Base-by-base conservation (phyloP, 2,888 invertebrate species). In the Hoplodrina blanda region DNA sequence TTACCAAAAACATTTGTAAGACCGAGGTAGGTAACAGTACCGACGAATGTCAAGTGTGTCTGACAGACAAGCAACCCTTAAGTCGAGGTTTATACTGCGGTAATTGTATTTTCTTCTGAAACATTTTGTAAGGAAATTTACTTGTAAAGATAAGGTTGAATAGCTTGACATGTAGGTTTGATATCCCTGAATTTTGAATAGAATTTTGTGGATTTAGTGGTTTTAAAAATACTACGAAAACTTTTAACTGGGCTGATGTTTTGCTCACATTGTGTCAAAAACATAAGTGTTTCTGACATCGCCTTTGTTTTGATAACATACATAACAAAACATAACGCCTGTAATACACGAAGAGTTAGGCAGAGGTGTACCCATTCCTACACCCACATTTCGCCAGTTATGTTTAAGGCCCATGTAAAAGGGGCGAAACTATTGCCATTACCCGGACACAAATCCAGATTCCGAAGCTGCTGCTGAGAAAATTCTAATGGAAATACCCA, bases 31-130 rank as follows among this genome's bases (percentile, higher is more conserved):
- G 8, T 67, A 82, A 80, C 54, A 62, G 57, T 55, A 69, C 52
- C 25, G 60, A 70, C 56, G 60, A 67, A 68, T 70, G 57, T 69
- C 68, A 80, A 77, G 64, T 82, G 77, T 69, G 30, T 72, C 60
- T 80, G 78, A 80, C 82, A 69, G 30, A 46, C 52, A 56, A 62
- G 76, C 63, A 70, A 75, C 72, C 73, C 73, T 80, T 87, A 86
- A 84, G 82, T 76, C 66, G 72, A 78, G 81, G 85, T 87, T 87
- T 89, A 87, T 88, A 87, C 81, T 77, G 69, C 77, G 72, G 85
- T 88, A 88, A 90, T 91, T 90, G 86, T 90, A 86, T 90, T 90
- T 88, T 87, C 85, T 86, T 85, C 81, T 73, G 76, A 85, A 88
- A 89, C 81, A 85, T 73, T 79, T 73, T 66, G 71, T 65, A 64